These are phyloP conservation scores for Musca domestica DNA, from an alignment of 1,140 invertebrate species.

Conservation along the genomic window DNA sequence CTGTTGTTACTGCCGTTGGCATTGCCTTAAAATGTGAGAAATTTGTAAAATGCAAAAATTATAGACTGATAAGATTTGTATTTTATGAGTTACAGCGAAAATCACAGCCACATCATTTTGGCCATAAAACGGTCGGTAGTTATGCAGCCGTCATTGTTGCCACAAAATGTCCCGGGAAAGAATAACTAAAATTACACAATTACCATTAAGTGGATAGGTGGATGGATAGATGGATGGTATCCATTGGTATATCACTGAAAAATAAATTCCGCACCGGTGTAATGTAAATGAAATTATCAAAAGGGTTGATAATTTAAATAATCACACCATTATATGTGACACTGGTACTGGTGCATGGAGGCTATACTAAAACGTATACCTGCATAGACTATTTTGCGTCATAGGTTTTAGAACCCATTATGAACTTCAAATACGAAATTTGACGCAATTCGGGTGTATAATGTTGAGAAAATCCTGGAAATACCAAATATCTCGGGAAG, in stretches of 20 bases:
- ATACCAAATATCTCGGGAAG: too few species aligned
- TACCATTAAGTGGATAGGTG: background rate
- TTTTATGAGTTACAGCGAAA: background rate
- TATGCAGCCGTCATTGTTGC: background rate
- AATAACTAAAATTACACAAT: constrained; percentile 11
- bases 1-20: background rate
- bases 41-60: constrained; percentile 7
- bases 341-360: too few species aligned
- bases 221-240: background rate
- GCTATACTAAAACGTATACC: too few species aligned
- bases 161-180: background rate
- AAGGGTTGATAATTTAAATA: background rate
- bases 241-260: too few species aligned
- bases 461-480: too few species aligned
- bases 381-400: too few species aligned
- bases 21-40: too few species aligned
- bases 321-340: too few species aligned
- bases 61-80: constrained; percentile 13
- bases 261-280: background rate
- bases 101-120: constrained; percentile 6
- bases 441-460: too few species aligned
- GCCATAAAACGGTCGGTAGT: background rate
- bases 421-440: too few species aligned
- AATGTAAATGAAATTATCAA: background rate
- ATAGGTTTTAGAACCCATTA: too few species aligned